Percentiles rank a stretch among this genome's conserved stretches.
Evolutionary conservation across 1,140 invertebrate species (phyloP).

Genomic region (Octopus sinensis): DNA sequence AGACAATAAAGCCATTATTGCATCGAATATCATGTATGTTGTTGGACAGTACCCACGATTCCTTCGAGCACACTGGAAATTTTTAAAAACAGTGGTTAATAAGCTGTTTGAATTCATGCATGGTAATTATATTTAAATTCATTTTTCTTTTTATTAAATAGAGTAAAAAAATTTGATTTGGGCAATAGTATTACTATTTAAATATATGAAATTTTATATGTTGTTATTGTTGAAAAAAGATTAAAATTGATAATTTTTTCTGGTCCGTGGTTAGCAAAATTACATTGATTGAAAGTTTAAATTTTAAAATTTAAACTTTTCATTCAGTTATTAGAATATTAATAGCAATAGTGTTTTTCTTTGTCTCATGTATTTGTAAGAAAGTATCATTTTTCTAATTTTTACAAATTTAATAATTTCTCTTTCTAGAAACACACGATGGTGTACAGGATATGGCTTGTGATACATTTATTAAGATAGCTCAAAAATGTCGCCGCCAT

Average conservation of each 20-base stretch:
- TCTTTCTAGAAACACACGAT: conserved; percentile 87
- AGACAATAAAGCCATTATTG: conserved; percentile 99
- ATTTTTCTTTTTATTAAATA: not conserved
- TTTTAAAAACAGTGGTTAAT: conserved; percentile 99
- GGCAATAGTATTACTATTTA: too few species aligned
- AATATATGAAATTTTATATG: too few species aligned
- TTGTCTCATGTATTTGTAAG: not conserved
- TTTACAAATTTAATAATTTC: not conserved
- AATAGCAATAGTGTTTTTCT: too few species aligned
- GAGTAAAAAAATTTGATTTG: not conserved
- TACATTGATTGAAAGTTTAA: not conserved
- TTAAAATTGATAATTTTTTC: too few species aligned
- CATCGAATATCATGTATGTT: conserved; percentile 99
- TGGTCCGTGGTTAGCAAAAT: too few species aligned
- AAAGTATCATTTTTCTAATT: not conserved
- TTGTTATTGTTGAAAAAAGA: too few species aligned
- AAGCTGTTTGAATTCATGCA: conserved; percentile 99
- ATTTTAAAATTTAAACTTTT: not conserved
- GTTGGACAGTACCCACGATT: conserved; percentile 99
- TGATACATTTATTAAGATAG: conserved; percentile 99
- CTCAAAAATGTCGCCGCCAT: conserved; percentile 95
- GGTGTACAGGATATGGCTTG: conserved; percentile 99
- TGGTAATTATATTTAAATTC: conserved; percentile 58
- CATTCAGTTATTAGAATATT: not conserved
- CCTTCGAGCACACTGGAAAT: conserved; percentile 98